Evolutionary conservation across 2,888 invertebrate genomes (phyloP), one percentile per base, ranked within the genome.

Genomic region (Perizoma affinitatum): DNA sequence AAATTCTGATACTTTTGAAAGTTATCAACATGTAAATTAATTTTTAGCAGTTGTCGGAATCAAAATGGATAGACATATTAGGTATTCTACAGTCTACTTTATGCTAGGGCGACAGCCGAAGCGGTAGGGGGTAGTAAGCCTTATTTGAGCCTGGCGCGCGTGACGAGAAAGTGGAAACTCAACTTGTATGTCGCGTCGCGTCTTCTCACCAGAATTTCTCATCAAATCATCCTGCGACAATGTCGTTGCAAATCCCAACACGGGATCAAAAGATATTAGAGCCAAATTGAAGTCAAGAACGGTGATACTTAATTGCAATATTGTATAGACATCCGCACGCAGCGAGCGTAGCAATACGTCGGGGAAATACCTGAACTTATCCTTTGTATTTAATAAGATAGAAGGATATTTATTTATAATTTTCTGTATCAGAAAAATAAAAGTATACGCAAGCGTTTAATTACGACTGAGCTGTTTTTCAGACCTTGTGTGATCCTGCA

Each of bases 161-260:
- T 91, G 90, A 91, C 90, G 78, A 79, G 91, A 91, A 91, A 91
- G 87, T 87, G 83, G 85, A 88, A 90, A 82, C 86, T 79, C 75
- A 76, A 75, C 86, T 85, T 84, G 86, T 88, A 82, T 86, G 83
- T 83, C 83, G 84, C 78, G 82, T 78, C 82, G 82, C 78, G 84
- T 86, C 84, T 86, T 83, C 81, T 77, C 83, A 77, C 81, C 84
- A 81, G 84, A 87, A 87, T 88, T 70, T 90, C 90, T 88, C 90
- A 89, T 90, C 91, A 90, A 89, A 90, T 87, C 87, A 88, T 86
- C 82, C 82, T 83, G 82, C 86, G 86, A 88, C 88, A 90, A 86
- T 88, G 89, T 87, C 79, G 85, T 80, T 79, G 86, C 86, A 89
- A 88, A 90, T 89, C 90, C 89, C 88, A 82, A 78, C 82, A 79